A percentile compares a stretch with the other conserved stretches of the same genome.
phyloP scores from a whole-genome alignment of 2,888 invertebrate species.

The Pachliopta kotzebuea region DNA sequence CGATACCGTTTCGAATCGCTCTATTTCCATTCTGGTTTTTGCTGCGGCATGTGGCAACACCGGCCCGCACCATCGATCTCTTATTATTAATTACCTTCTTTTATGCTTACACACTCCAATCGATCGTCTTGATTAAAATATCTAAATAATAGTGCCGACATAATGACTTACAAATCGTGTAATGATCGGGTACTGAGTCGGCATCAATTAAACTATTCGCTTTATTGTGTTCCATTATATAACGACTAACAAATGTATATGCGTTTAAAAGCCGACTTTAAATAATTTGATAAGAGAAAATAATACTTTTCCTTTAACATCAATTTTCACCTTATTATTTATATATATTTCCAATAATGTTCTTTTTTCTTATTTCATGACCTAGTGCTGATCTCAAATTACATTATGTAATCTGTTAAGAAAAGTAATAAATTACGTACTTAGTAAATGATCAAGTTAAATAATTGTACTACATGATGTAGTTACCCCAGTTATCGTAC shows the following conservation, averaged over 20 bases:
- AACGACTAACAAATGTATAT: not conserved
- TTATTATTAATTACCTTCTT: conserved; percentile 78
- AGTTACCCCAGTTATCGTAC: conserved; percentile 41
- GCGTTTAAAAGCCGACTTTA: not conserved
- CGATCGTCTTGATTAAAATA: conserved; percentile 78
- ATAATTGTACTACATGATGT: conserved; percentile 61
- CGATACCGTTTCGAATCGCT: conserved; percentile 72
- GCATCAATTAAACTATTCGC: conserved; percentile 40
- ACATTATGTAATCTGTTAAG: too few relatives aligned
- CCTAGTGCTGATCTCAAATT: too few relatives aligned
- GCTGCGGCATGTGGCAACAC: conserved; percentile 71
- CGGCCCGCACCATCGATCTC: conserved; percentile 55
- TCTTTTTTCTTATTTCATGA: not conserved
- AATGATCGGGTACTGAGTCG: conserved; percentile 47
- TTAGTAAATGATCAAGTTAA: conserved; percentile 68
- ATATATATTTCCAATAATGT: not conserved
- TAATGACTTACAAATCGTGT: conserved; percentile 53
- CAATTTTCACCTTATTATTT: not conserved
- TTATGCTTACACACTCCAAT: conserved; percentile 69
- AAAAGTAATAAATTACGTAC: too few relatives aligned
- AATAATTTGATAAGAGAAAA: not conserved
- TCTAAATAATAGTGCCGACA: conserved; percentile 68
- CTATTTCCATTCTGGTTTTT: conserved; percentile 72
- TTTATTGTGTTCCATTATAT: conserved; percentile 23
- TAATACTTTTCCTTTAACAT: not conserved